Evolutionary conservation across 2,113 vertebrate species (phyloP), one percentile per base, ranked within the genome.

Genomic region (Barbus barbus): DNA sequence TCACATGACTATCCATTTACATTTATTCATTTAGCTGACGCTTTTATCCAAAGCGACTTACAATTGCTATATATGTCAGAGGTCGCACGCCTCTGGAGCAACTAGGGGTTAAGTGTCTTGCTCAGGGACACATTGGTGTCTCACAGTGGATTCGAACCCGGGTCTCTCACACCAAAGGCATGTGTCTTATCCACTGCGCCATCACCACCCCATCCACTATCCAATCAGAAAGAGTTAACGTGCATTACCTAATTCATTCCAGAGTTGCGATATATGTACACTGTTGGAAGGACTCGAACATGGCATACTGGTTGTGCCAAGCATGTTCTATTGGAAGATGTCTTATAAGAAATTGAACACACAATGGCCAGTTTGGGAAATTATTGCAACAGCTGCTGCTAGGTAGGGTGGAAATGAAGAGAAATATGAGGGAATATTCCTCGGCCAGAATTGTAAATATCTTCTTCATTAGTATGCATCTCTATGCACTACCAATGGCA

Each of bases 281-380:
- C 5, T 31, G 13, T 14, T 73, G 38, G n/a, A 48, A 81, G 36
- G 58, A 79, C 11, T 36, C 22, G 28, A 31, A 22, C 11, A 5
- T 44, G n/a, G 38, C 6, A 58, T 63, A 36, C 44, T 51, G 28
- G 24, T 65, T 46, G 11, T 44, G 78, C 78, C 60, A 65, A 48
- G 36, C 48, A 56, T 38, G 12, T 83, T 83, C 26, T 44, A 16
- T 46, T 41, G 41, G 51, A 60, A 60, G 76, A 79, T 38, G 65
- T 80, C 36, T 48, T 56, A 84, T 56, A 51, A 46, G 61, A 80
- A 79, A 84, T n/a, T 73, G 51, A 83, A 75, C 48, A 76, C 33
- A 60, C 31, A 60, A 78, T 71, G 74, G 69, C 76, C 84, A 83
- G 41, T 88, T 83, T 63, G 63, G 46, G 36, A 83, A 86, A 88